phyloP scores from a whole-genome alignment of 2,888 invertebrate species.

The Elaeidobius kamerunicus region DNA sequence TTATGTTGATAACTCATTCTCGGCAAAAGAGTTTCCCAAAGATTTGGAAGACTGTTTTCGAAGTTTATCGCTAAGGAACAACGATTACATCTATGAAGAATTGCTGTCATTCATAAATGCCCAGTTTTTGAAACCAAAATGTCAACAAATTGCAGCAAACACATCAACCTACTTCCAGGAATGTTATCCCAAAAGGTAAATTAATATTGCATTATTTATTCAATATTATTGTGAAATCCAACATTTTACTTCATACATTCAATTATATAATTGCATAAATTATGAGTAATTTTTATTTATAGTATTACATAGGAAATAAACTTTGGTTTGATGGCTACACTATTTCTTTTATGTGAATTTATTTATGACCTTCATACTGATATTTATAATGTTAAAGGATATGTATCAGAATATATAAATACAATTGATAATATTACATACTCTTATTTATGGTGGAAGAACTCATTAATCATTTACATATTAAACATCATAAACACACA shows the following conservation, averaged over 20 bases:
- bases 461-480: no score
- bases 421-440: no score
- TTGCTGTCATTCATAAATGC: conserved; percentile 34
- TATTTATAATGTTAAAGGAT: no score
- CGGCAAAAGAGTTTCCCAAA: conserved; percentile 12
- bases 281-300: no score
- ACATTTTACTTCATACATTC: not conserved
- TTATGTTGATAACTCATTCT: conserved; percentile 22
- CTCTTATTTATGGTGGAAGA: no score
- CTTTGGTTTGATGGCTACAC: no score
- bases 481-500: no score
- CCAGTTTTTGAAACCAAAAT: conserved; percentile 60
- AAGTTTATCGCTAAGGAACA: conserved; percentile 18
- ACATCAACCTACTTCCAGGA: conserved; percentile 61
- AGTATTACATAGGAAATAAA: no score
- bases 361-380: no score
- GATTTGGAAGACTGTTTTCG: conserved; percentile 19
- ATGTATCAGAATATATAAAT: no score
- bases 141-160: conserved; percentile 64
- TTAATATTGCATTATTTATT: not conserved
- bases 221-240: not conserved
- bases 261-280: not conserved
- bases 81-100: conserved; percentile 10
- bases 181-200: conserved; percentile 64
- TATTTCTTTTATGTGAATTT: no score